Percentiles rank a stretch among this genome's conserved stretches.
Conservation (phyloP, 2,797 vertebrate species). For the Sebastiscus tertius region DNA sequence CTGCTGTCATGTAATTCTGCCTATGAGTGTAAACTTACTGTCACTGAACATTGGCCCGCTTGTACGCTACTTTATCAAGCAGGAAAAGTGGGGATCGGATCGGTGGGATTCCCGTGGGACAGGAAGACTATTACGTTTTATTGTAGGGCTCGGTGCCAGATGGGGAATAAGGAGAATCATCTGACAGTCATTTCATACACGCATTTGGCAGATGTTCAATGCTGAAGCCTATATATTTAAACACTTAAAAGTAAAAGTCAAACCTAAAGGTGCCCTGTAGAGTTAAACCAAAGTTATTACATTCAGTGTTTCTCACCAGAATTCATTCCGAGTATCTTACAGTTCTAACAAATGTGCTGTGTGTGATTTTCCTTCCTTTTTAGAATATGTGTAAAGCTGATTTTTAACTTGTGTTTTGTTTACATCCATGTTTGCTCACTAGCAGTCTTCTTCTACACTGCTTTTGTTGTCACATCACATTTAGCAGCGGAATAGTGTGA, state of each 20-base stretch:
- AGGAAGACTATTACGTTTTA: not conserved
- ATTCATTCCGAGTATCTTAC: not conserved
- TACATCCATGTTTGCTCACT: not conserved
- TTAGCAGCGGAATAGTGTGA: not conserved
- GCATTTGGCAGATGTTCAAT: not conserved
- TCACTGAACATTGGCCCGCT: not conserved
- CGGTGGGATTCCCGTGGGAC: not conserved
- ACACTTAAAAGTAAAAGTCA: not conserved
- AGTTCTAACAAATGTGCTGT: not conserved
- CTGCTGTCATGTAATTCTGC: not conserved
- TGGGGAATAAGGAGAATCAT: not conserved
- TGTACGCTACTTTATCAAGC: not conserved
- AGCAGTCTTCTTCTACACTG: not conserved
- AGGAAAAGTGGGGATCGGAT: not conserved
- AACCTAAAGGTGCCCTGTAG: not conserved
- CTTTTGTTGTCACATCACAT: not conserved
- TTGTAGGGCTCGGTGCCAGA: not conserved
- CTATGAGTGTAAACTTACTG: not conserved
- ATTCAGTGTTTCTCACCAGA: not conserved
- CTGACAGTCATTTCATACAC: not conserved
- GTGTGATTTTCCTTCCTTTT: not conserved
- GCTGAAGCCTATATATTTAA: not conserved
- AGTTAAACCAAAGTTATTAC: not conserved
- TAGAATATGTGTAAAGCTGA: not conserved
- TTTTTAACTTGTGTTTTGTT: not conserved